Base-by-base conservation (phyloP, 2,888 invertebrate species). In the Alcis repandata region DNA sequence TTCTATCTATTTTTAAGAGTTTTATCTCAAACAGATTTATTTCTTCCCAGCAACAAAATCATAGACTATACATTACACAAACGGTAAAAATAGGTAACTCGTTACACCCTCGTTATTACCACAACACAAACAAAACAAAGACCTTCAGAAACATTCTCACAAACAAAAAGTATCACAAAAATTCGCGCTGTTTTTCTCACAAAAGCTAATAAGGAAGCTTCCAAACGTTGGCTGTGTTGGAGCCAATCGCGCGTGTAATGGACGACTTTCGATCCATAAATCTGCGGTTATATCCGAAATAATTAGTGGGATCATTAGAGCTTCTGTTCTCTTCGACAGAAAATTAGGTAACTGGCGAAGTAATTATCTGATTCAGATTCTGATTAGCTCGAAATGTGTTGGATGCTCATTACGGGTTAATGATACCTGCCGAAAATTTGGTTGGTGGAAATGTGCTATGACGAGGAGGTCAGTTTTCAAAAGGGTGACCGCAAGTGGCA, bases 251-350 rank as follows among this genome's bases (percentile, higher is more conserved):
- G 59, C 69, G 70, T 67, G 70, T 69, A 70, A 70, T 70, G 69
- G 68, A 49, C 68, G 38, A 70, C 67, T 68, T 59, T 41, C 41
- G 33, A 40, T 38, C 53, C 65, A 81, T 80, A 81, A 80, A 77
- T 81, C 72, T 64, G 43, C 61, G 64, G 75, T 74, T 76, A 81
- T 78, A 75, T 72, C 78, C 72, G 74, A 78, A 75, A 81, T 77
- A 79, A 80, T 80, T 81, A 76, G 77, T 66, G 76, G 72, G 69
- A 69, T 80, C 82, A 82, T 80, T 80, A 80, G 76, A 64, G 69
- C 69, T 58, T 67, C 68, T 64, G 67, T 73, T 74, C 46, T 40
- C 41, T 38, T 19, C 58, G 20, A 38, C 57, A 20, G 20, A 32
- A 20, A 48, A 52, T 46, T 52, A 32, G 51, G 43, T 33, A 19